Evolutionary conservation across 1,140 invertebrate species (phyloP), one percentile per base, ranked within the genome.

Genomic region (Thaumatotibia leucotreta): DNA sequence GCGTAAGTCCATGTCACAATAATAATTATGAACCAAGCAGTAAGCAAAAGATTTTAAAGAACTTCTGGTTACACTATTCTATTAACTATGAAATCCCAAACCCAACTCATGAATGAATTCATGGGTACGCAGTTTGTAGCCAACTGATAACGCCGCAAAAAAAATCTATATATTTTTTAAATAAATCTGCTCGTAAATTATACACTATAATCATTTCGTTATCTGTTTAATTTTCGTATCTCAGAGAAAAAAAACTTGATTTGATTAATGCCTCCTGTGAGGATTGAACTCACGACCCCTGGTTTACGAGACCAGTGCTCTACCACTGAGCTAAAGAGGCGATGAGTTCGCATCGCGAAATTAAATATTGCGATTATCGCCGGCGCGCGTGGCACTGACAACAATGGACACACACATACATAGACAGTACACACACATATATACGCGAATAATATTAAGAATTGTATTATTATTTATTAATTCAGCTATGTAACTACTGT

Each of bases 301-400:
- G 94, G 95, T 95, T 96, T 96, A 96, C 95, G 94, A 96, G 95
- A 95, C 95, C 94, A 95, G 94, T 95, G 95, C 95, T 96, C 95
- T 58, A 58, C 52, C 52, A 58, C 52, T 58, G 52, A 58, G 52
- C 52, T 58, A 58, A 58, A 58, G 52, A 58, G 52, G 52, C 52
- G 52, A 58, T 58, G 24, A 14, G 27, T 6, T 14, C 24, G n/a
- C 0, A 4, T 5, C 11, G 24, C 52, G 27, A 58, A 58, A 58
- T 96, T 45, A 23, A 49, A 14, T 5, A n/a, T 10, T 20, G n/a
- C 14, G 9, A 49, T 23, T 14, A 8, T 4, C 14, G 23, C 27
- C 9, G 17, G 9, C 23, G 17, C 6, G 14, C 1, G 9, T 45
- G 20, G 39, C 17, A 45, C 5, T 39, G 14, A 45, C 5, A 45